Conservation (phyloP, 2,888 invertebrate genomes). For the Euzophera pinguis region DNA sequence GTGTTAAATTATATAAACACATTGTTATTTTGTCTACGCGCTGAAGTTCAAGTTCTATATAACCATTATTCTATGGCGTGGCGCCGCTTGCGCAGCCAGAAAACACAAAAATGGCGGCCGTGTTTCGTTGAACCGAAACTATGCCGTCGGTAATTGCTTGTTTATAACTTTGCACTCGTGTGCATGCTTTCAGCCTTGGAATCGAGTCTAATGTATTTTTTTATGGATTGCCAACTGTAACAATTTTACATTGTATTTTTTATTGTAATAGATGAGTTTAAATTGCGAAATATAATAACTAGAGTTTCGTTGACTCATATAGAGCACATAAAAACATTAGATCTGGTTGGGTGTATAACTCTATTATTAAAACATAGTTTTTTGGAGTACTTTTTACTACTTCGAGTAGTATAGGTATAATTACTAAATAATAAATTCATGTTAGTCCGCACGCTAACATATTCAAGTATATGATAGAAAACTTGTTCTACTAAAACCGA, state of each 20-base stretch:
- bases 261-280: not conserved
- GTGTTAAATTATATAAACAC: too few species aligned
- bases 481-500: too few species aligned
- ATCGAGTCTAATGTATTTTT: constrained; percentile 8
- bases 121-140: constrained; percentile 29
- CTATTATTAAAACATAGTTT: too few species aligned
- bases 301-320: not conserved
- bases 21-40: too few species aligned
- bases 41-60: too few species aligned
- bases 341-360: too few species aligned
- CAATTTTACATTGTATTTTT: not conserved
- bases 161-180: constrained; percentile 19
- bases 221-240: not conserved
- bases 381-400: too few species aligned
- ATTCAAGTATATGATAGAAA: too few species aligned
- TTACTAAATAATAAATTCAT: too few species aligned
- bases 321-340: too few species aligned
- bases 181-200: constrained; percentile 15
- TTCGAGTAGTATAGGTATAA: too few species aligned
- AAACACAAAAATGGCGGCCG: constrained; percentile 34
- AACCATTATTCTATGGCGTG: not conserved
- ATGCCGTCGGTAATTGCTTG: constrained; percentile 25
- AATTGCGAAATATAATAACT: not conserved
- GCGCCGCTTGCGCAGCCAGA: constrained; percentile 20
- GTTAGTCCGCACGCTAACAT: too few species aligned